Evolutionary conservation across 2,888 invertebrate species (phyloP), one percentile per base, ranked within the genome.

Genomic region (Acrobasis repandana): DNA sequence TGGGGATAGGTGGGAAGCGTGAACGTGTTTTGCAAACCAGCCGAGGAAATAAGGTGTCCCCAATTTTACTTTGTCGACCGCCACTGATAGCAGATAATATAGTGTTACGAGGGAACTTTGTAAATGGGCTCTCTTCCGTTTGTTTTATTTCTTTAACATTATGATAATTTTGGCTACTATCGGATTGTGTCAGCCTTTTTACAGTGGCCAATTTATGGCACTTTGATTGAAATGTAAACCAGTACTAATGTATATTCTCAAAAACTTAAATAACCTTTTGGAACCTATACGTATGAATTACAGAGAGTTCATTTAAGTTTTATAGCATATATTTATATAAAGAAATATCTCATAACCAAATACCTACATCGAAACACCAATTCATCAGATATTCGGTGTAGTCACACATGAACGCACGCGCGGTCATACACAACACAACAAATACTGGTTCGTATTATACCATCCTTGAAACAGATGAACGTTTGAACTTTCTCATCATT

Each of bases 21-120:
- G 88, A 90, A 90, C 90, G 90, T 91, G 90, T 91, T 90, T 90
- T 90, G 90, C 89, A 89, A 90, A 86, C 89, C 88, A 85, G 85
- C 86, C 83, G 83, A 83, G 88, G 85, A 86, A 90, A 89, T 89
- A 90, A 88, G 88, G 86, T 88, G 86, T 87, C 86, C 88, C 86
- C 84, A 89, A 90, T 89, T 89, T 87, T 86, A 86, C 84, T 86
- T 88, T 86, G 88, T 83, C 85, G 86, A 83, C 86, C 88, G 82
- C 82, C 77, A 83, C 85, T 85, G 87, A 86, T 86, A 87, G 83
- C 79, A 85, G 83, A 85, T 88, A 88, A 88, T 86, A 80, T 87
- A 81, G 80, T 81, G 80, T 81, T 83, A 85, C 78, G 83, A 76
- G 77, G 77, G 70, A 83, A 82, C 80, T 85, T 85, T 79, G 75